Conservation (phyloP, 92 coral and sea anemone genomes). For the Porites lobata region DNA sequence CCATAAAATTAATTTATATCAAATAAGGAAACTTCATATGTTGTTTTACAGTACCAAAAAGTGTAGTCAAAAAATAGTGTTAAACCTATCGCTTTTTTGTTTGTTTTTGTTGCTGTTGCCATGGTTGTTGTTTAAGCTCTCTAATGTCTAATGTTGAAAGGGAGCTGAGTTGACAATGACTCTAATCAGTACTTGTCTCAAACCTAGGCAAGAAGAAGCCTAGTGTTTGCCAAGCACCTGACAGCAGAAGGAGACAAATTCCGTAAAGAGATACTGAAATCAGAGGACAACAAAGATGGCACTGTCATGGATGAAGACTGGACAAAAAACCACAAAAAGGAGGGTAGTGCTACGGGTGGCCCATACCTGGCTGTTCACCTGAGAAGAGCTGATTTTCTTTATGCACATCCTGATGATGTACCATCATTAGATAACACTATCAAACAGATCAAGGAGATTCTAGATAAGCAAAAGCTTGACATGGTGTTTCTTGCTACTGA, state of each 20-base stretch:
- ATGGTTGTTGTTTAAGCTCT: no score
- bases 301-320: slow-evolving; percentile 96
- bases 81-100: no score
- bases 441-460: slow-evolving; percentile 85
- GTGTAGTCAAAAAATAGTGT: no score
- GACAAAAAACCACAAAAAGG: slow-evolving; percentile 92
- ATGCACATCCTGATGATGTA: slow-evolving; percentile 89
- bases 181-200: no score
- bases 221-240: slow-evolving; percentile 96
- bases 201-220: slow-evolving; percentile 91
- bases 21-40: no score
- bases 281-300: slow-evolving; percentile 86
- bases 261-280: slow-evolving; percentile 82
- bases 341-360: slow-evolving; percentile 94
- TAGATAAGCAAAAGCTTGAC: slow-evolving; percentile 85
- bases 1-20: no score
- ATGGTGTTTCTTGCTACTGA: slow-evolving; percentile 96
- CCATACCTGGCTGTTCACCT: slow-evolving; percentile 94
- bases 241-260: slow-evolving; percentile 95
- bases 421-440: slow-evolving; percentile 91
- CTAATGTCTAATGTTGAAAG: no score
- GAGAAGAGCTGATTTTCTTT: slow-evolving; percentile 93
- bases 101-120: no score
- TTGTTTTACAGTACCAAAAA: no score
- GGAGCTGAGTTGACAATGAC: no score